Evolutionary conservation across 2,888 invertebrate genomes (phyloP).

Genomic region (Drosophila suboccidentalis): DNA sequence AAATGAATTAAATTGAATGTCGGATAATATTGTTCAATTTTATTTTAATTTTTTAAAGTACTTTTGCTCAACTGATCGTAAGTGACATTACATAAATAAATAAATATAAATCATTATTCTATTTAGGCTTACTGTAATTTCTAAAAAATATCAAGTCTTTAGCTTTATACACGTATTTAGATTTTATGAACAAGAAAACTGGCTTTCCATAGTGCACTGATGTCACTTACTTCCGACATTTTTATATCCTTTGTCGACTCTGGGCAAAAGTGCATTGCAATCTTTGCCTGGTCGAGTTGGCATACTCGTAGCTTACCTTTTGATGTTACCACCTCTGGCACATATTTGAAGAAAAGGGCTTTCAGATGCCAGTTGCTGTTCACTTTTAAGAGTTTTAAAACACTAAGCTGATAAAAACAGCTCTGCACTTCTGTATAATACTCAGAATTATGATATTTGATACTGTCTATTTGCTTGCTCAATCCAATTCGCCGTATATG

Average conservation of each 20-base stretch:
- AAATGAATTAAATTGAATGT: no score
- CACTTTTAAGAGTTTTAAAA: constrained; percentile 17
- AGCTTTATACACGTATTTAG: no score
- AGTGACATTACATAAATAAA: no score
- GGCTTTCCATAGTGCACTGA: constrained; percentile 1
- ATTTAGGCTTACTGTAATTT: no score
- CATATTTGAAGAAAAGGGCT: neutral
- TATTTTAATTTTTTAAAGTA: no score
- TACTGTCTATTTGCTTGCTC: constrained; percentile 3
- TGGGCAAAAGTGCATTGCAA: constrained; percentile 6
- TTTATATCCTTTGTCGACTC: constrained; percentile 3
- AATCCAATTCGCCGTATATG: neutral
- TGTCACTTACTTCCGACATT: constrained; percentile 26
- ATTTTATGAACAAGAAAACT: no score
- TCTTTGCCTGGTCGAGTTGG: neutral
- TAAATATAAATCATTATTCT: no score
- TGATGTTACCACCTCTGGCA: constrained; percentile 17
- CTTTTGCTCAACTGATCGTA: no score
- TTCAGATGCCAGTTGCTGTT: constrained; percentile 18
- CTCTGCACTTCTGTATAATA: constrained; percentile 3
- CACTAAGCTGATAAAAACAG: constrained; percentile 8
- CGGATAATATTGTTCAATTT: no score
- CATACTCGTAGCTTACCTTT: constrained; percentile 11
- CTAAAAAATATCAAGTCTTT: neutral
- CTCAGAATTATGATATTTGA: constrained; percentile 25